phyloP scores from a whole-genome alignment of 2,113 vertebrate genomes.

The Trochalopteron elliotii region DNA sequence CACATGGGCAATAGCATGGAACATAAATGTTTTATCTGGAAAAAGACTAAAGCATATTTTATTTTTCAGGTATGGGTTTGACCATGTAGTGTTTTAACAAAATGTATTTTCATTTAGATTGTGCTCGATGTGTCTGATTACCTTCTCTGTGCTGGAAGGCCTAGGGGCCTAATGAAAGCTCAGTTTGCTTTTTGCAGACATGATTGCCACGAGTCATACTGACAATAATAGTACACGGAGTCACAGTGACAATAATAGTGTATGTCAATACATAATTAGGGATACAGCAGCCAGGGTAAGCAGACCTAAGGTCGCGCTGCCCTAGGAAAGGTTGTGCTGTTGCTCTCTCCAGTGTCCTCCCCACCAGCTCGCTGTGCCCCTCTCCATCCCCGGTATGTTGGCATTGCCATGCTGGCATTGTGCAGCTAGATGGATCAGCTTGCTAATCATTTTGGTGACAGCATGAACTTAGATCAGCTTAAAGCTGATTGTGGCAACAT shows the following conservation, averaged over 20 bases:
- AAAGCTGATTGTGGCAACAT: neutral
- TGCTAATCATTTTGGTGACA: neutral
- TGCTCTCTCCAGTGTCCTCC: rapidly evolving
- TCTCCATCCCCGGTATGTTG: rapidly evolving
- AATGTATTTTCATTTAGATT: neutral
- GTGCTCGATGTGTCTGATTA: neutral
- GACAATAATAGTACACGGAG: neutral
- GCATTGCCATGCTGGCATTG: neutral
- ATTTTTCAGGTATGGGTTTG: neutral
- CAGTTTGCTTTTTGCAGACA: neutral
- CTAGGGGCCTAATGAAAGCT: neutral
- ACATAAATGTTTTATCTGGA: neutral
- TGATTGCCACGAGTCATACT: neutral
- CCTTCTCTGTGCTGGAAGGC: neutral
- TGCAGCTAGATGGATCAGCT: neutral
- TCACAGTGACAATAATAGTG: neutral
- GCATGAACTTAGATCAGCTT: neutral
- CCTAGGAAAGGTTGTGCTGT: neutral
- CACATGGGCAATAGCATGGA: neutral
- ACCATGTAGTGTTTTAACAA: neutral
- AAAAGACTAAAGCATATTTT: neutral
- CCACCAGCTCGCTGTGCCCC: neutral
- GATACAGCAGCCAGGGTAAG: neutral
- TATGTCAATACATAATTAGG: neutral
- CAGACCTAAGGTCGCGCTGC: rapidly evolving